phyloP scores from a whole-genome alignment of 2,113 vertebrate species.

The Serinus canaria region DNA sequence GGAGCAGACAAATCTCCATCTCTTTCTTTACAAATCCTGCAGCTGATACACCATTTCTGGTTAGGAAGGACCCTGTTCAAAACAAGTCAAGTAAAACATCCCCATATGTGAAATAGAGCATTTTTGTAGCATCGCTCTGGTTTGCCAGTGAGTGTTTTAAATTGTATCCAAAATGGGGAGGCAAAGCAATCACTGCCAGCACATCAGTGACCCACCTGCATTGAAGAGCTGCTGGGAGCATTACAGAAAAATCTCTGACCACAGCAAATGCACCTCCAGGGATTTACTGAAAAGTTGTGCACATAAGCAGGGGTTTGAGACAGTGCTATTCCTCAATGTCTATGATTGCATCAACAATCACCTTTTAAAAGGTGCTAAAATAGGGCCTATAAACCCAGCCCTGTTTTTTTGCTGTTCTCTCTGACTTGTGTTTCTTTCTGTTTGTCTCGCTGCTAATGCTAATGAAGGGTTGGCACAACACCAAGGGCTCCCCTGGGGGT shows the following conservation, averaged over 20 bases:
- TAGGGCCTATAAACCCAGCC: neutral
- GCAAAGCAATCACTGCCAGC: neutral
- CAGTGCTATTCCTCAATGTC: neutral
- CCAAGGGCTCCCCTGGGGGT: neutral
- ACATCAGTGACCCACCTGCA: neutral
- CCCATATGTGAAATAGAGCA: neutral
- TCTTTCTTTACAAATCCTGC: neutral
- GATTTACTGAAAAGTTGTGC: neutral
- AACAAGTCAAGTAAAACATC: neutral
- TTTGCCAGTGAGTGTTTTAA: neutral
- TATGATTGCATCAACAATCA: neutral
- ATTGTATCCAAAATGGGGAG: neutral
- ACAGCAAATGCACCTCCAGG: neutral
- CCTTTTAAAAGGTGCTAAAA: neutral
- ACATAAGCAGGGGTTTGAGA: neutral
- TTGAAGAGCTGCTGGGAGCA: neutral
- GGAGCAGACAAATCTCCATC: neutral
- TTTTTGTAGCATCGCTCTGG: neutral
- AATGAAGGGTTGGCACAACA: neutral
- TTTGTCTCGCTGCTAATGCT: neutral
- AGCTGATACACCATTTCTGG: neutral
- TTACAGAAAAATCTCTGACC: neutral
- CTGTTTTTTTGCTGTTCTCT: neutral
- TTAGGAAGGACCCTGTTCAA: neutral
- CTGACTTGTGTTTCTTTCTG: neutral